Evolutionary conservation across 1,140 invertebrate species (phyloP), one percentile per base, ranked within the genome.

Genomic region (Ips typographus): DNA sequence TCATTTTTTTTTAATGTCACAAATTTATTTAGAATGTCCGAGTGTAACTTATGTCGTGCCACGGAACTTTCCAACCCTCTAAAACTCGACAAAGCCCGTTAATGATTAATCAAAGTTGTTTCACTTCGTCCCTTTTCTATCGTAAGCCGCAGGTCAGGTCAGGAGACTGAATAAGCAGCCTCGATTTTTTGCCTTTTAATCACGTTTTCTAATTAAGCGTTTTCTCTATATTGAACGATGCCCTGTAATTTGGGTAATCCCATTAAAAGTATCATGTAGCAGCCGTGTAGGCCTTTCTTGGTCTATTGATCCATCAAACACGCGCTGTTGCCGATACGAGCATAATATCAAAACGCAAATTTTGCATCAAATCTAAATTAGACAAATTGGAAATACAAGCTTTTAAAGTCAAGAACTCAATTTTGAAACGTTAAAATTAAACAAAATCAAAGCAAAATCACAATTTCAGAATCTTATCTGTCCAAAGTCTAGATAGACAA

Each of bases 41-140:
- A 5, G 8, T 2, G 8, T 6, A 7, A 7, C 53, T 56, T 37
- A 56, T 56, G 53, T 6, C 37, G 7, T 37, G 53, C 6, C 8
- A 38, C 57, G 40, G 41, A 41, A 37, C 40, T 41, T 59, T 59
- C 22, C 22, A 59, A 59, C 57, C 57, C 59, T 47, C 39, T 47
- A 47, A 55, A 37, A 55, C n/a, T 37, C 52, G n/a, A 38, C 57
- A 61, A 47, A 61, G 43, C 8, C 59, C 40, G 59, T 44, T 61
- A 61, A 61, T 61, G 59, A 61, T 61, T 61, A 61, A 61, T 61
- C 59, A 61, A 38, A 22, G 59, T 43, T 40, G 40, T 43, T 61
- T 61, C 42, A 8, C 22, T 61, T 61, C 8, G 41, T 22, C 40
- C 38, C 8, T 40, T 8, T 8, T n/a, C 57, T 8, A 7, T 38